phyloP scores from a whole-genome alignment of 2,113 vertebrate species.

The Acanthochromis polyacanthus region DNA sequence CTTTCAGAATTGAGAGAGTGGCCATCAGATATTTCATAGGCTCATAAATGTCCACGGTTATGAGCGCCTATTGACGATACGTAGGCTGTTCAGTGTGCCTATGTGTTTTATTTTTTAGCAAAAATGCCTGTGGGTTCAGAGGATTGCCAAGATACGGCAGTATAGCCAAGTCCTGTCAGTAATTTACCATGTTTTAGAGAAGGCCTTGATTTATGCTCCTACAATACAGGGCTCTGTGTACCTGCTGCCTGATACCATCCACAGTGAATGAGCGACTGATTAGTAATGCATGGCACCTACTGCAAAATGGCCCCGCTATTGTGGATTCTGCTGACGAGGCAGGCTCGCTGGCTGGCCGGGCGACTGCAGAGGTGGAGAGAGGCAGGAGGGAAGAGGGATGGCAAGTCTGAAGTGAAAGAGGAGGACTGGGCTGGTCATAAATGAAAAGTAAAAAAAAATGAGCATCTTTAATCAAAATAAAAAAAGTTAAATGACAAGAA shows the following conservation, averaged over 20 bases:
- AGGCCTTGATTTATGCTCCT: conserved; percentile 47
- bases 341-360: conserved; percentile 15
- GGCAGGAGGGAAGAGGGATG: conserved; percentile 13
- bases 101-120: neutral
- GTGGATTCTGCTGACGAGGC: conserved; percentile 74
- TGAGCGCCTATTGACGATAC: conserved; percentile 39
- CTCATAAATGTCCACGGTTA: conserved; percentile 46
- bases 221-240: conserved; percentile 51
- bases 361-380: conserved; percentile 28
- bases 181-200: conserved; percentile 38
- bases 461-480: too few species aligned
- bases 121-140: conserved; percentile 6
- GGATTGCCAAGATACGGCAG: neutral
- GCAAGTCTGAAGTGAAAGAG: conserved; percentile 8
- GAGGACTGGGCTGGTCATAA: neutral
- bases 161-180: neutral
- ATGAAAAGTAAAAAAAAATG: conserved; percentile 43
- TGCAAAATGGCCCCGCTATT: conserved; percentile 47
- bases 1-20: conserved; percentile 17
- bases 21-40: conserved; percentile 29
- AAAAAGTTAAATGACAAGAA: conserved; percentile 17
- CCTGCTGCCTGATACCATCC: conserved; percentile 57
- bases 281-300: conserved; percentile 67
- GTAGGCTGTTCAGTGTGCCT: neutral
- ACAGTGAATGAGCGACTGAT: conserved; percentile 66